phyloP scores from a whole-genome alignment of 2,888 invertebrate species.

The Drosophila putrida region DNA sequence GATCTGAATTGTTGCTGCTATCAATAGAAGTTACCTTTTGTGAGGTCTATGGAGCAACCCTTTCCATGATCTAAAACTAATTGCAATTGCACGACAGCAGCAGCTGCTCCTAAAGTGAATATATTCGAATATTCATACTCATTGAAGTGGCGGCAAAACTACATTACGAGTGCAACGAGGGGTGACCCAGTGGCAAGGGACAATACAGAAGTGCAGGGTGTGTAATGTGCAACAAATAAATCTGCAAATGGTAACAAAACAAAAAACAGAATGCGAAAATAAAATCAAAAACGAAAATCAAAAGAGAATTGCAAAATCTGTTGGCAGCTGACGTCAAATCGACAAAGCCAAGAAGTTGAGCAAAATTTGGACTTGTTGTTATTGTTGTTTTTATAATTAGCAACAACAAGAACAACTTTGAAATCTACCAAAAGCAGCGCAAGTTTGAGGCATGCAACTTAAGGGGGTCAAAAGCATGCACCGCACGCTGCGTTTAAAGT shows the following conservation, averaged over 20 bases:
- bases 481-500: constrained; percentile 33
- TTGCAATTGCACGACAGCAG: constrained; percentile 43
- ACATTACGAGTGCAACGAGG: constrained; percentile 43
- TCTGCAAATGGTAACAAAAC: constrained; percentile 53
- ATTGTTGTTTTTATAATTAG: constrained; percentile 63
- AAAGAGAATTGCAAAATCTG: constrained; percentile 17
- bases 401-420: constrained; percentile 26
- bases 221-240: constrained; percentile 64
- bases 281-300: constrained; percentile 9
- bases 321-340: constrained; percentile 41
- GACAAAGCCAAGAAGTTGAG: constrained; percentile 26
- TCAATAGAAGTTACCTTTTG: constrained; percentile 2
- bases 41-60: constrained; percentile 22
- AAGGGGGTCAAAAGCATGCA: constrained; percentile 77
- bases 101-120: constrained; percentile 36
- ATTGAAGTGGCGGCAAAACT: constrained; percentile 47
- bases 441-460: constrained; percentile 10
- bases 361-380: constrained; percentile 13
- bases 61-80: constrained; percentile 24
- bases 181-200: constrained; percentile 28
- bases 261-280: constrained; percentile 23
- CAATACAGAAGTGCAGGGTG: constrained; percentile 6
- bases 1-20: not conserved
- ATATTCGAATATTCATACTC: constrained; percentile 38
- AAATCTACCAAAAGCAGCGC: constrained; percentile 22